A percentile compares a stretch with the other conserved stretches of the same genome.
Conservation (phyloP, 2,797 vertebrate species). For the Liasis olivaceus region DNA sequence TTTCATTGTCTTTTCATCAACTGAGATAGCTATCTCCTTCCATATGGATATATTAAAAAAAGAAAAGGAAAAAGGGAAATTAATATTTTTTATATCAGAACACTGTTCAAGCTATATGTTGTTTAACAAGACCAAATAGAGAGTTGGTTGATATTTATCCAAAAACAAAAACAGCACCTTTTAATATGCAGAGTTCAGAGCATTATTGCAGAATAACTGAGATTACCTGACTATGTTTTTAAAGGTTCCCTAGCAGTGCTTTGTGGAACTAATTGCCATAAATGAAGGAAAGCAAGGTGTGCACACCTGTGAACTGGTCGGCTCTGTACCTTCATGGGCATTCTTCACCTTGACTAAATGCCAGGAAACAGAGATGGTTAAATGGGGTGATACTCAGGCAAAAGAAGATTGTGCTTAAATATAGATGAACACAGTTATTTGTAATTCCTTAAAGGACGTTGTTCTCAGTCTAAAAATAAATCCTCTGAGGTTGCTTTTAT, state of each 20-base stretch:
- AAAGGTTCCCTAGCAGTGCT: constrained; percentile 9
- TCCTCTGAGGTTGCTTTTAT: constrained; percentile 40
- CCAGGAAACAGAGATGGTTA: not conserved
- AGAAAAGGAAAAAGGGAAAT: not conserved
- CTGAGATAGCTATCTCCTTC: not conserved
- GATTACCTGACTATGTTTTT: not conserved
- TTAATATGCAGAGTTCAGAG: constrained; percentile 11
- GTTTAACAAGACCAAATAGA: constrained; percentile 36
- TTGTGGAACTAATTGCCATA: not conserved
- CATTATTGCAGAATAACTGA: constrained; percentile 39
- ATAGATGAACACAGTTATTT: constrained; percentile 12
- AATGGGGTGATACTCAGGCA: accelerated
- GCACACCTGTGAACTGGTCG: not conserved
- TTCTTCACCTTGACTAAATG: not conserved
- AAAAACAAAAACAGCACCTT: constrained; percentile 36
- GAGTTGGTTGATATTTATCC: constrained; percentile 12
- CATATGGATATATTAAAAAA: not conserved
- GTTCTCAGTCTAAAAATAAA: constrained; percentile 37
- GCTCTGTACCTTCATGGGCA: not conserved
- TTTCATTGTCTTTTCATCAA: not conserved
- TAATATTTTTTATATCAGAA: constrained; percentile 30
- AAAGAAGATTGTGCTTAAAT: constrained; percentile 10
- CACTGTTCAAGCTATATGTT: constrained; percentile 10
- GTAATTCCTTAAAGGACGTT: constrained; percentile 36
- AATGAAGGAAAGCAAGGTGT: not conserved